A percentile compares a stretch with the other conserved stretches of the same genome.
Evolutionary conservation across 2,888 invertebrate genomes (phyloP).

Genomic region (Lepidochitona cinerea): DNA sequence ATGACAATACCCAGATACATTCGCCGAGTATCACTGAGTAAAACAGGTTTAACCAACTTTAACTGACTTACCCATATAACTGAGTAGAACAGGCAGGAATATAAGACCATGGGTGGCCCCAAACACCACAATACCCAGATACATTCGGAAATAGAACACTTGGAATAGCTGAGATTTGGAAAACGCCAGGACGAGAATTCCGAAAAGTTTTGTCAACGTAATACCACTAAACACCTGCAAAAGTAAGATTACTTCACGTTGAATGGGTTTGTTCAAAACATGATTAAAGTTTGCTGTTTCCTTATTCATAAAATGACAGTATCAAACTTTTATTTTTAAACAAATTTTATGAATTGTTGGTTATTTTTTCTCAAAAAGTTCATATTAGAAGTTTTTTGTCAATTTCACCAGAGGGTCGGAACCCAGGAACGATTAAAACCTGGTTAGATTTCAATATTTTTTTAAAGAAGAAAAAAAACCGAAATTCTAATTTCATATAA

Average conservation of each 20-base stretch:
- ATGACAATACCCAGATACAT: conserved; percentile 98
- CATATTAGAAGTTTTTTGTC: too few species aligned
- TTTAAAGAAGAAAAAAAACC: neutral
- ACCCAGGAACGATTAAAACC: too few species aligned
- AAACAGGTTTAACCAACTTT: too few species aligned
- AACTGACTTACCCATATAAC: conserved; percentile 83
- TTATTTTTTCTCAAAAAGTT: too few species aligned
- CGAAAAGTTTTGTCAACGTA: conserved; percentile 97
- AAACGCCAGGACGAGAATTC: conserved; percentile 95
- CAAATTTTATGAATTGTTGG: too few species aligned
- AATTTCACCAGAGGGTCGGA: too few species aligned
- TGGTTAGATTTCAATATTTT: neutral
- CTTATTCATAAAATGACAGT: too few species aligned
- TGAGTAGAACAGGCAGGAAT: conserved; percentile 96
- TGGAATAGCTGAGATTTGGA: conserved; percentile 98
- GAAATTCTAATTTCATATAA: neutral
- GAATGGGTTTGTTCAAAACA: too few species aligned
- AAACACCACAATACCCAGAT: conserved; percentile 95
- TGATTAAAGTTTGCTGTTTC: too few species aligned
- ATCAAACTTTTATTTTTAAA: too few species aligned
- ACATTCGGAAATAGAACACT: conserved; percentile 96
- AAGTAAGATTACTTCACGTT: too few species aligned
- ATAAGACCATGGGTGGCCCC: conserved; percentile 98
- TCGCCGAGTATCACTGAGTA: too few species aligned
- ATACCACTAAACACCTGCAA: conserved; percentile 93